phyloP scores from a whole-genome alignment of 1,140 invertebrate species.

The Zaprionus lachaisei region DNA sequence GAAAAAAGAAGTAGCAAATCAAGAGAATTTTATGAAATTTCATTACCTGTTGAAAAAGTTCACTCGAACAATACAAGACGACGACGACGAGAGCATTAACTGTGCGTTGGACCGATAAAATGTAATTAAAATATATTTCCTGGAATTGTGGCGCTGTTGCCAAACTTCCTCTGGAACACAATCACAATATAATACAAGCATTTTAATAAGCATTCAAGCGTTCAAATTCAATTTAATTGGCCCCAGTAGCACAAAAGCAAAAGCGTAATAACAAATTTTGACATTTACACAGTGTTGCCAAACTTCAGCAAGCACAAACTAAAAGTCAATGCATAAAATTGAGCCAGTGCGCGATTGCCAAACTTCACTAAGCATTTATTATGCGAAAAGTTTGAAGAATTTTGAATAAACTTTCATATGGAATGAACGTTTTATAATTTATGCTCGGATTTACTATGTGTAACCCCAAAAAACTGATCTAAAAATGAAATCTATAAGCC shows the following conservation, averaged over 20 bases:
- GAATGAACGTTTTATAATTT: slow-evolving; percentile 29
- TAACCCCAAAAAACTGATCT: slow-evolving; percentile 27
- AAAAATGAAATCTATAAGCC: slow-evolving; percentile 39
- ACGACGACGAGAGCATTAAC: not conserved
- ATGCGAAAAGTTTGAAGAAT: slow-evolving; percentile 11
- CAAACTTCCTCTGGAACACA: slow-evolving; percentile 2
- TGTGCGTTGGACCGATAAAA: not conserved
- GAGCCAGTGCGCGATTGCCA: not conserved
- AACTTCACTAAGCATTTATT: slow-evolving; percentile 12
- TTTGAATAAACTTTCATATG: slow-evolving; percentile 1
- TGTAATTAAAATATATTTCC: slow-evolving; percentile 10
- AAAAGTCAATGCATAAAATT: slow-evolving; percentile 9
- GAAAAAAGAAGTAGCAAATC: not conserved
- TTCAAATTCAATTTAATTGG: slow-evolving; percentile 11
- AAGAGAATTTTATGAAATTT: slow-evolving; percentile 5
- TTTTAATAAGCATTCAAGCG: slow-evolving; percentile 7
- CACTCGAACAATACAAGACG: not conserved
- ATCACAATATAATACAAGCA: not conserved
- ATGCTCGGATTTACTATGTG: slow-evolving; percentile 28
- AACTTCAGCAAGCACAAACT: not conserved
- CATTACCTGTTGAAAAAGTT: slow-evolving; percentile 4
- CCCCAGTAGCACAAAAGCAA: not conserved
- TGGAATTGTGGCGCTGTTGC: slow-evolving; percentile 6
- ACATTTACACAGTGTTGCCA: not conserved
- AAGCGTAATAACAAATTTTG: not conserved